phyloP scores from a whole-genome alignment of 2,888 invertebrate species.

The Apeira syringaria region DNA sequence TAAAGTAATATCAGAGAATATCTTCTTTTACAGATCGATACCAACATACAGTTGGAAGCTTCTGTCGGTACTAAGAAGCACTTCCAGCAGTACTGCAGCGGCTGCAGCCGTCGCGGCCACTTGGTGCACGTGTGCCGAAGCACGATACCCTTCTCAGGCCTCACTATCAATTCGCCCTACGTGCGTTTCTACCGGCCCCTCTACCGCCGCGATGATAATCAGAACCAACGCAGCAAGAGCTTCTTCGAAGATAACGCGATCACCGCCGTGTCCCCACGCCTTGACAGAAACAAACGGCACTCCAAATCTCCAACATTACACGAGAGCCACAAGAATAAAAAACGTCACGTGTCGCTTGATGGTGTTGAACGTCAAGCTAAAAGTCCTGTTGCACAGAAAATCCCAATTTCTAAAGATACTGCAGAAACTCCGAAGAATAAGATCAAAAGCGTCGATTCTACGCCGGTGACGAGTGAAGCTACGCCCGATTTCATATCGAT shows the following conservation, averaged over 20 bases:
- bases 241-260: slow-evolving; percentile 32
- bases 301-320: slow-evolving; percentile 65
- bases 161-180: slow-evolving; percentile 66
- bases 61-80: slow-evolving; percentile 54
- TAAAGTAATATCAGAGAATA: too few relatives aligned
- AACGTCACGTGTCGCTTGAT: slow-evolving; percentile 43
- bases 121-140: slow-evolving; percentile 65
- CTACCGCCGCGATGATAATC: slow-evolving; percentile 20
- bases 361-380: slow-evolving; percentile 26
- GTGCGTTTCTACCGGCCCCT: slow-evolving; percentile 60
- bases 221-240: slow-evolving; percentile 25
- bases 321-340: slow-evolving; percentile 59
- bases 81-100: slow-evolving; percentile 76
- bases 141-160: slow-evolving; percentile 64
- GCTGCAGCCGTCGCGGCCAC: slow-evolving; percentile 83
- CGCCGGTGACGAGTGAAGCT: slow-evolving; percentile 32
- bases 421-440: slow-evolving; percentile 11
- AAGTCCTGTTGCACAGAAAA: slow-evolving; percentile 22
- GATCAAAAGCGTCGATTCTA: slow-evolving; percentile 4
- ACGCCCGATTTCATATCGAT: slow-evolving; percentile 58
- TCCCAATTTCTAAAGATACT: slow-evolving; percentile 6
- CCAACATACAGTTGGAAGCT: slow-evolving; percentile 59
- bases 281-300: slow-evolving; percentile 53
- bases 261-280: slow-evolving; percentile 15
- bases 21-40: slow-evolving; percentile 65